Percentiles rank a stretch among this genome's conserved stretches.
These are phyloP conservation scores for Orientallactaga sibirica DNA, from an alignment of 2,797 vertebrate species.

Conservation along the genomic window DNA sequence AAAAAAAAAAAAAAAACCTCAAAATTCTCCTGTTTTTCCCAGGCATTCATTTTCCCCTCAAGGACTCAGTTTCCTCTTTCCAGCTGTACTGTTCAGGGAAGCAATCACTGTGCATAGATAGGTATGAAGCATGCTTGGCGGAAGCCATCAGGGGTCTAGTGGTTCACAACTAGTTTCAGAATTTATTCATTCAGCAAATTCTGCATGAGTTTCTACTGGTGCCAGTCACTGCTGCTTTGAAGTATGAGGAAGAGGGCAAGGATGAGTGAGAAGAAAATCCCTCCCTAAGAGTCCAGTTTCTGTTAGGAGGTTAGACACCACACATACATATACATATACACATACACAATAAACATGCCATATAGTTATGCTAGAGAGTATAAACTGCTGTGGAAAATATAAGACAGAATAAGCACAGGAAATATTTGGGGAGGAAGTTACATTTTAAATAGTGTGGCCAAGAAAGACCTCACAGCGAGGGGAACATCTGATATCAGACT, in stretches of 20 bases:
- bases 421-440: not conserved
- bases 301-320: not conserved
- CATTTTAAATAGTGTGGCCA: not conserved
- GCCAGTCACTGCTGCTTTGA: not conserved
- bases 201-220: constrained; percentile 29
- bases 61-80: not conserved
- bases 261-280: not conserved
- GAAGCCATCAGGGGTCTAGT: not conserved
- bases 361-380: not conserved
- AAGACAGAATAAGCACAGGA: not conserved
- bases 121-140: not conserved
- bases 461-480: not conserved
- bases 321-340: accelerated
- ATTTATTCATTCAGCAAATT: constrained; percentile 31
- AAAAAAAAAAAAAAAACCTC: not conserved
- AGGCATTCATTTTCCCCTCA: not conserved
- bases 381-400: not conserved
- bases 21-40: too few species aligned
- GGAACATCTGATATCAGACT: not conserved
- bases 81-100: not conserved
- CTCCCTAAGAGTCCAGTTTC: not conserved
- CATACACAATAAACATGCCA: not conserved
- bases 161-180: not conserved
- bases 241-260: not conserved
- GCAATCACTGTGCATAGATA: not conserved